phyloP scores from a whole-genome alignment of 1,140 invertebrate genomes.

The Oreohelix idahoensis region DNA sequence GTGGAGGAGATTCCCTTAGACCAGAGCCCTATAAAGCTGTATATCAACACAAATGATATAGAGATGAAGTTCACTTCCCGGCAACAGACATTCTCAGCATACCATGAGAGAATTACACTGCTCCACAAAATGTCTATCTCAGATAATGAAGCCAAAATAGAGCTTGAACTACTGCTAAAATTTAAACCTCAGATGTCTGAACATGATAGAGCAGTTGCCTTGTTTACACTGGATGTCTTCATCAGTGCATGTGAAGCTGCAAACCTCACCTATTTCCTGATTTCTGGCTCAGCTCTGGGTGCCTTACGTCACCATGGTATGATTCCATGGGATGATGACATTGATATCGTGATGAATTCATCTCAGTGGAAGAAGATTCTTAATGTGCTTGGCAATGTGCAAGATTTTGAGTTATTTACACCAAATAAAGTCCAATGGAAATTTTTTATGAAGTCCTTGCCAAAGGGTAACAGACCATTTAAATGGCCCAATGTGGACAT shows the following conservation, averaged over 20 bases:
- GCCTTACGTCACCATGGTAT: conserved; percentile 58
- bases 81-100: conserved; percentile 24
- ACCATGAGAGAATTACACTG: neutral
- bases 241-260: conserved; percentile 41
- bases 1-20: neutral
- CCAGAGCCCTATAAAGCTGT: conserved; percentile 11
- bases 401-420: conserved; percentile 43
- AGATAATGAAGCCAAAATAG: neutral
- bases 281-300: conserved; percentile 60
- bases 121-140: conserved; percentile 10
- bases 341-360: conserved; percentile 57
- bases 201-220: conserved; percentile 36
- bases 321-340: conserved; percentile 68
- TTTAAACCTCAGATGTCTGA: conserved; percentile 44
- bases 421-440: conserved; percentile 54
- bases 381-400: conserved; percentile 40
- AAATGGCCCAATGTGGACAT: conserved; percentile 67
- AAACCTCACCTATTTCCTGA: conserved; percentile 57
- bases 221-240: conserved; percentile 47
- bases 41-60: conserved; percentile 35
- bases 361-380: conserved; percentile 46
- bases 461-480: conserved; percentile 40
- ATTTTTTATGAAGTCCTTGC: conserved; percentile 50
- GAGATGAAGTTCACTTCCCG: conserved; percentile 22
- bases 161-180: conserved; percentile 8